These are phyloP conservation scores for Puffinus mauretanicus DNA, from an alignment of 2,113 vertebrate species.

Conservation along the genomic window DNA sequence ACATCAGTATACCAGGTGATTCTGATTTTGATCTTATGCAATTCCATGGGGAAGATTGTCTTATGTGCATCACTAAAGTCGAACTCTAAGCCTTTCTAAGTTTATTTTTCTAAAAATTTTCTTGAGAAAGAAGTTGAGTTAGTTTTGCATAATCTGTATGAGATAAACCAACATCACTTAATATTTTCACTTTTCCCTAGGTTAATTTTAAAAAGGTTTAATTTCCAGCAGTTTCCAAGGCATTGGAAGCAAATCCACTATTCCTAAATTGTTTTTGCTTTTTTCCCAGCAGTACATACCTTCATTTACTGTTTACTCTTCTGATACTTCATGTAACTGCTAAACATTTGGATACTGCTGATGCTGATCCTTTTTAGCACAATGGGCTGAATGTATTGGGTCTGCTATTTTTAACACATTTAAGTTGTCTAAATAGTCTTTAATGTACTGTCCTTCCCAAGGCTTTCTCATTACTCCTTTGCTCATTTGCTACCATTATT, in stretches of 20 bases:
- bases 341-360: not conserved
- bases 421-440: not conserved
- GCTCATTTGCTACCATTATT: not conserved
- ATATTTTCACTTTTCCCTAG: not conserved
- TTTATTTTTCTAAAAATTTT: not conserved
- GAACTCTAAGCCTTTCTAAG: not conserved
- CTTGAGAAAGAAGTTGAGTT: not conserved
- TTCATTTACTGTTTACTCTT: not conserved
- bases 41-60: not conserved
- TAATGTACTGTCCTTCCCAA: not conserved
- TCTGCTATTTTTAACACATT: not conserved
- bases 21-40: not conserved
- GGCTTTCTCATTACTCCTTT: not conserved
- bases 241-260: not conserved
- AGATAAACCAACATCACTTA: not conserved
- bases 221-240: not conserved
- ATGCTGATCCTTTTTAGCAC: not conserved
- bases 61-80: accelerated
- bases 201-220: not conserved
- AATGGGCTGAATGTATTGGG: not conserved
- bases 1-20: not conserved
- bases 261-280: not conserved
- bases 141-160: not conserved
- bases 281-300: not conserved
- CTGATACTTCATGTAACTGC: not conserved